Base-by-base conservation (phyloP, 2,797 vertebrate genomes). In the Syngnathus rostellatus region DNA sequence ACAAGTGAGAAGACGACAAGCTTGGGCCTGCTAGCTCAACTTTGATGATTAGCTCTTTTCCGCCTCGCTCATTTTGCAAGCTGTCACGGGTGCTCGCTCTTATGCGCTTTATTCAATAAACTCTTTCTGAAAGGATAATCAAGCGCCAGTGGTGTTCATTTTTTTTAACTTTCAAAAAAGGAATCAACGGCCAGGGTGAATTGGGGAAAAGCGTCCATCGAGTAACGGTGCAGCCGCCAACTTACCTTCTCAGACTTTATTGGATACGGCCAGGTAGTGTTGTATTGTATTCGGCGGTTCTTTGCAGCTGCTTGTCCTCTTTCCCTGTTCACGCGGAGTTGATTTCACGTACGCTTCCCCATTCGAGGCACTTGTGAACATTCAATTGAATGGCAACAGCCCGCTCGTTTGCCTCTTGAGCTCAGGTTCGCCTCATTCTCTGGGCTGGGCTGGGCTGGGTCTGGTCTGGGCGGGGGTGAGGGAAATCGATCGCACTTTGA, bases 141-240 rank as follows among this genome's bases (percentile, higher is more conserved):
- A 14, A 3, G 2, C 21, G 6, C 2, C 21, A 1, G 21, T 25
- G 40, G 60, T 23, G 25, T 2, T 9, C 17, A 8, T 8, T 21
- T 25, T 23, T 23, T 31, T 2, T 17, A 8, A 60, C 0, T 21
- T 1, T 16, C 0, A 37, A 12, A 48, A 48, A 6, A 14, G 19
- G 1, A 17, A 31, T 55, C 11, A 31, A 21, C 4, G 50, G n/a
- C n/a, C 50, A 10, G 50, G 2, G 25, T 55, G 54, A n/a, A 39
- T 12, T n/a, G 14, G 39, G 17, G 5, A 46, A 31, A 45, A 46
- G 50, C 6, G 31, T 38, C 37, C 37, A 8, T 50, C 37, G 50
- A 16, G 69, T 80, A 82, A 84, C 82, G 76, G 80, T 83, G 66
- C 77, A 81, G 67, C 73, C 1, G 60, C 2, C 6, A 0, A 70